A percentile compares a stretch with the other conserved stretches of the same genome.
Conservation (phyloP, 1,140 invertebrate species). For the Heliconius hewitsoni region DNA sequence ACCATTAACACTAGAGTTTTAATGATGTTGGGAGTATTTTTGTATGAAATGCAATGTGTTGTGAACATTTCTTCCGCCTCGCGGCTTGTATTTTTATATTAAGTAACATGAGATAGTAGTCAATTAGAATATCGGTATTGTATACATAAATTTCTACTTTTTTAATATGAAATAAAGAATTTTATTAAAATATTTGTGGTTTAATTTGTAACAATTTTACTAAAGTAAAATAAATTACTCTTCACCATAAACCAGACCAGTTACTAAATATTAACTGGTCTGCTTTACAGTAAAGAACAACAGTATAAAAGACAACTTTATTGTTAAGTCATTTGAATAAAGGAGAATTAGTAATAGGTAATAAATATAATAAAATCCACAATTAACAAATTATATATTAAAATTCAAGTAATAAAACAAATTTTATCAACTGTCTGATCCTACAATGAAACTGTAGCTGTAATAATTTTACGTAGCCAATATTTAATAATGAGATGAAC, state of each 20-base stretch:
- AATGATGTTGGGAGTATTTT: slow-evolving; percentile 20
- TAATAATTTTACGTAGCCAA: slow-evolving; percentile 29
- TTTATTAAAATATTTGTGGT: not conserved
- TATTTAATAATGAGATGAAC: slow-evolving; percentile 46
- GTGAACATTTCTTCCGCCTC: not conserved
- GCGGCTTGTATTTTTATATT: slow-evolving; percentile 22
- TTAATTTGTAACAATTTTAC: not conserved
- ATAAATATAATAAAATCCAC: too few species aligned
- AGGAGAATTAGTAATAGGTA: too few species aligned
- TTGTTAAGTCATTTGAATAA: too few species aligned
- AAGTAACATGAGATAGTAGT: slow-evolving; percentile 4
- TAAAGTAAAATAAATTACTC: too few species aligned
- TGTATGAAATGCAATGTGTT: slow-evolving; percentile 20
- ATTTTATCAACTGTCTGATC: not conserved
- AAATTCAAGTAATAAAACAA: too few species aligned
- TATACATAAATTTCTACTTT: slow-evolving; percentile 2
- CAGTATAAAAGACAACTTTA: too few species aligned
- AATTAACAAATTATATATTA: too few species aligned
- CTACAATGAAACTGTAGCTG: not conserved
- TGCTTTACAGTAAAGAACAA: too few species aligned
- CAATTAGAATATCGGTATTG: slow-evolving; percentile 5
- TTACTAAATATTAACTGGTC: too few species aligned
- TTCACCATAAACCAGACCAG: too few species aligned
- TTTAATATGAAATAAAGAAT: slow-evolving; percentile 10
- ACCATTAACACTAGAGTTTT: slow-evolving; percentile 28